A percentile compares a stretch with the other conserved stretches of the same genome.
Conservation (phyloP, 2,888 invertebrate species). For the Stomorhina lunata region DNA sequence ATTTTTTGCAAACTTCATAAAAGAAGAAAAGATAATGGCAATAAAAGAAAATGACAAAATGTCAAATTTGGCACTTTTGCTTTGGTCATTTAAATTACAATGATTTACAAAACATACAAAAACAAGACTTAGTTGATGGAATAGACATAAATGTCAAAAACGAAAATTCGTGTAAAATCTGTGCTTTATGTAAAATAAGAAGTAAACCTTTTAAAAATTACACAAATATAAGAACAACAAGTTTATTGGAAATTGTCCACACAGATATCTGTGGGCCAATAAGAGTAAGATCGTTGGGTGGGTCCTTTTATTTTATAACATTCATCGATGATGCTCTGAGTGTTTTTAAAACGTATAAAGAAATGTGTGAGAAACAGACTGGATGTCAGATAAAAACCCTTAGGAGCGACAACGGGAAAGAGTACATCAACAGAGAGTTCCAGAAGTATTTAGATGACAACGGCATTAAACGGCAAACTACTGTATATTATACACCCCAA, state of each 20-base stretch:
- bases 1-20: slow-evolving; percentile 2
- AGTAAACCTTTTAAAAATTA: background rate
- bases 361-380: slow-evolving; percentile 36
- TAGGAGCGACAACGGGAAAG: slow-evolving; percentile 21
- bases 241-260: background rate
- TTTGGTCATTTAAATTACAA: slow-evolving; percentile 21
- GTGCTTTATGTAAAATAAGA: slow-evolving; percentile 12
- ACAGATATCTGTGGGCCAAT: background rate
- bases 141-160: background rate
- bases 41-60: background rate
- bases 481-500: slow-evolving; percentile 38
- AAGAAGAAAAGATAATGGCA: background rate
- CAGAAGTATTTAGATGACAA: slow-evolving; percentile 20
- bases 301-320: background rate
- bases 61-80: background rate
- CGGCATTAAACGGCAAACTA: slow-evolving; percentile 26
- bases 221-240: background rate
- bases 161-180: too few relatives aligned
- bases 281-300: background rate
- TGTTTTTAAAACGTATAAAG: slow-evolving; percentile 36
- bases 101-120: background rate
- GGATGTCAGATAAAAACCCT: slow-evolving; percentile 15
- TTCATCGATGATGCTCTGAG: background rate
- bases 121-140: slow-evolving; percentile 6
- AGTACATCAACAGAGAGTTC: slow-evolving; percentile 29